Evolutionary conservation across 2,113 vertebrate genomes (phyloP), one percentile per base, ranked within the genome.

Genomic region (Chlamydotis undulata): DNA sequence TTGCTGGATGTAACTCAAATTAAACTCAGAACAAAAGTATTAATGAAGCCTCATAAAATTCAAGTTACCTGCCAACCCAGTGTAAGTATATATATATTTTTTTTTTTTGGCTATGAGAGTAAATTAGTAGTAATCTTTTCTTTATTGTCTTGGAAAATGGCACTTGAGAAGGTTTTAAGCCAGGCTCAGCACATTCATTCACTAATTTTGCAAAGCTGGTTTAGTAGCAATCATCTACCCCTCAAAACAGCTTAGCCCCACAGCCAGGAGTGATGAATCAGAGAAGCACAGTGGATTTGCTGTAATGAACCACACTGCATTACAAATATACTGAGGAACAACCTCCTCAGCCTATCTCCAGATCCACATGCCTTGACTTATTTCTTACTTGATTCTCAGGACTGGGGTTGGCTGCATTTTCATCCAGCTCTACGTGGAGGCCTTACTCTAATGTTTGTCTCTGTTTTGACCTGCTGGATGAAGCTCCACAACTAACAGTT

Each of bases 111-210:
- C 68, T 49, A 7, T 41, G 45, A 65, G 56, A 95, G 49, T 79
- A 81, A 90, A 95, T 94, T 89, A 93, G 61, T 60, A 50, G 29
- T 78, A 81, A 93, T 89, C 65, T 96, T 84, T 92, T 43, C 80
- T 93, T 92, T 87, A 94, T 91, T 89, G 61, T 78, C 73, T 78
- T 79, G 80, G 71, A 96, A 90, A 95, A 84, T 10, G 39, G 49
- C 65, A 45, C 60, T 92, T 87, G 87, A 45, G 77, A 60, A 89
- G 69, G 69, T 89, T 89, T 93, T 87, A 75, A 94, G 95, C 68
- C 64, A 45, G 47, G 35, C 64, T 86, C 7, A 2, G 39, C 63
- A 23, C 55, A 47, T 49, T 65, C 56, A 83, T 33, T 41, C 41
- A 56, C 64, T 93, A 81, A 68, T 83, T 93, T 83, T 90, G 73